Evolutionary conservation across 2,113 vertebrate species (phyloP).

Genomic region (Spilogale gracilis): DNA sequence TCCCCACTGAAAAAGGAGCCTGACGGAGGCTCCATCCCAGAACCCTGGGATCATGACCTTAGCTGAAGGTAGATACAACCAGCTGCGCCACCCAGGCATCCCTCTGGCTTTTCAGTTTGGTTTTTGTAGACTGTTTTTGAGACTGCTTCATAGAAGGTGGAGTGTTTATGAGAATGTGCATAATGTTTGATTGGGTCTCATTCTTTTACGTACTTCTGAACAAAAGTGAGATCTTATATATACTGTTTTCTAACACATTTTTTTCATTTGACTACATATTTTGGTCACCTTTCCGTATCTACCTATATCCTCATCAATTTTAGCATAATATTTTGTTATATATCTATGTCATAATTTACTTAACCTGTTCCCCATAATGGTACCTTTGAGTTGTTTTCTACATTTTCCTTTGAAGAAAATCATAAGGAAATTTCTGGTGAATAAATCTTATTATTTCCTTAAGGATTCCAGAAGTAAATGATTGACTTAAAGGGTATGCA

Average conservation of each 20-base stretch:
- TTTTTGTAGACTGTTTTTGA: not conserved
- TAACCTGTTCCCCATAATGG: not conserved
- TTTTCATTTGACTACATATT: not conserved
- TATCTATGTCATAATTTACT: not conserved
- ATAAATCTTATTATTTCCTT: conserved; percentile 46
- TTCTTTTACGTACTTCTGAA: conserved; percentile 19
- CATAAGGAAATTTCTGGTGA: not conserved
- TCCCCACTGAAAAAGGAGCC: too few relatives aligned
- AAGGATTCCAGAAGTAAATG: conserved; percentile 34
- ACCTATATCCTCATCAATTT: not conserved
- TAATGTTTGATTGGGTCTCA: not conserved
- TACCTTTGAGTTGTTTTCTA: conserved; percentile 24
- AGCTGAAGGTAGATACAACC: too few relatives aligned
- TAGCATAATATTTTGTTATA: not conserved
- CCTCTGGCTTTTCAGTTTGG: not conserved
- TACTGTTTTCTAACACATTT: conserved; percentile 37
- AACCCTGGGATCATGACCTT: too few relatives aligned
- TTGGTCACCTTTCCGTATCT: conserved; percentile 23
- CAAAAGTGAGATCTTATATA: not conserved
- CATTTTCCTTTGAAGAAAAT: conserved; percentile 46
- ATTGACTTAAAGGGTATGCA: not conserved
- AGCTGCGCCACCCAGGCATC: too few relatives aligned
- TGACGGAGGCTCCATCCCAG: too few relatives aligned
- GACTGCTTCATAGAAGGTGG: not conserved
- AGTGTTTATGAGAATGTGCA: not conserved